Evolutionary conservation across 2,888 invertebrate species (phyloP).

Genomic region (Lasioglossum vierecki): DNA sequence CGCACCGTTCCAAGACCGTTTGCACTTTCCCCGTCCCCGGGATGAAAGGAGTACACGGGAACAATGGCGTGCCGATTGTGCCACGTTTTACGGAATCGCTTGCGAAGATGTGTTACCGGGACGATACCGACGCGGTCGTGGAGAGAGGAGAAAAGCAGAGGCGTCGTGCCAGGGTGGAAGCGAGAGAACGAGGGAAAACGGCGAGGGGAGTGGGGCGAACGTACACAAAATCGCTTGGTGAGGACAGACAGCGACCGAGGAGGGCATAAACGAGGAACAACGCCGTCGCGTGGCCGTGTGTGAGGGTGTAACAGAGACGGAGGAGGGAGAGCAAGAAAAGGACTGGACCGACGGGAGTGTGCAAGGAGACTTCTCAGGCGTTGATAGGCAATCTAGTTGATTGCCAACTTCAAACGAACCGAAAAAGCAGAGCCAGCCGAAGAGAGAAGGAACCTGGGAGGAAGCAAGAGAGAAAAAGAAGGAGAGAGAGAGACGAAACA

Average conservation of each 20-base stretch:
- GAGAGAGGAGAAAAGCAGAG: neutral
- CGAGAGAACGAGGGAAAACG: conserved; percentile 12
- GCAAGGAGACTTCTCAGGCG: conserved; percentile 75
- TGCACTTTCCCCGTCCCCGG: conserved; percentile 29
- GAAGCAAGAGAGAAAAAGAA: neutral
- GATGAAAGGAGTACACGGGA: conserved; percentile 45
- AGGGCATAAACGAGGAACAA: conserved; percentile 52
- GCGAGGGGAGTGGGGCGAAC: conserved; percentile 34
- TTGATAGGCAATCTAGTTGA: conserved; percentile 84
- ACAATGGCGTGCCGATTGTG: conserved; percentile 71
- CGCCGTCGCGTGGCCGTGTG: conserved; percentile 51
- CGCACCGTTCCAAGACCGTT: conserved; percentile 14
- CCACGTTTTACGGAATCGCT: conserved; percentile 73
- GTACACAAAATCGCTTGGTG: conserved; percentile 44
- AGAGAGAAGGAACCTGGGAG: neutral
- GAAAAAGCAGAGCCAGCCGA: conserved; percentile 70
- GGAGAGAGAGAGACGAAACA: conserved; percentile 51
- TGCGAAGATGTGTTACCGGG: conserved; percentile 59
- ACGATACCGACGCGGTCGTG: conserved; percentile 26
- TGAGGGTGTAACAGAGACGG: conserved; percentile 58
- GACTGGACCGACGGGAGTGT: conserved; percentile 64
- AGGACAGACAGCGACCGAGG: conserved; percentile 38
- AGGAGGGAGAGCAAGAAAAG: conserved; percentile 51
- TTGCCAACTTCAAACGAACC: conserved; percentile 83
- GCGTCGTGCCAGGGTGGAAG: neutral